Base-by-base conservation (phyloP, 1,140 invertebrate genomes). In the Laodelphax striatellus region DNA sequence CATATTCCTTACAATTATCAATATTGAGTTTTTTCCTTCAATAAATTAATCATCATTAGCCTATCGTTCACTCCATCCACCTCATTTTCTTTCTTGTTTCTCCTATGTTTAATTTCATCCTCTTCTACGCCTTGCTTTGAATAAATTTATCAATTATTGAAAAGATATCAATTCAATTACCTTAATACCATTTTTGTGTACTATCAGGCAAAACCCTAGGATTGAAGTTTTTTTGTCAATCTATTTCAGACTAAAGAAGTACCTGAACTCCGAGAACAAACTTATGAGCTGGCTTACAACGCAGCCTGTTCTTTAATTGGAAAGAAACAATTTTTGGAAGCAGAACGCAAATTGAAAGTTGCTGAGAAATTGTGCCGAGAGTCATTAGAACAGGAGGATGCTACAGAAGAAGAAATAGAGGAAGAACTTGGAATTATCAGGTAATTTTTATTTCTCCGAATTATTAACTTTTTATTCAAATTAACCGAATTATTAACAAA, bases 271-370 rank as follows among this genome's bases (percentile, higher is more conserved):
- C 67, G 73, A 43, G 82, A 86, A 58, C 71, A 80, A 34, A 87
- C 86, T 0, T 97, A 96, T 74, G 95, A 98, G 72, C 70, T 95
- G 42, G 82, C 84, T 28, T 98, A 95, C 69, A 98, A 98, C 71
- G 80, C 82, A 41, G 91, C 91, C 6, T 94, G 92, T 71, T 80
- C 83, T 52, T 72, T 90, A 14, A 82, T 92, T 52, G 86, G 84
- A 62, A 75, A 80, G 50, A 84, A 82, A 5, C 81, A 83, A 63
- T 86, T 80, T 69, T 70, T 72, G 44, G 90, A 91, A 67, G 93
- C 93, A 2, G 81, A 92, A 63, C 83, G 83, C 16, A 88, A 92
- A 68, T 71, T 98, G 8, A 83, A 84, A 65, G 75, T 80, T 61
- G 89, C 93, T 52, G 94, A 97, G 70, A 88, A 85, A 63, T 72